Base-by-base conservation (phyloP, 1,140 invertebrate genomes). In the Aphelenchoides besseyi region DNA sequence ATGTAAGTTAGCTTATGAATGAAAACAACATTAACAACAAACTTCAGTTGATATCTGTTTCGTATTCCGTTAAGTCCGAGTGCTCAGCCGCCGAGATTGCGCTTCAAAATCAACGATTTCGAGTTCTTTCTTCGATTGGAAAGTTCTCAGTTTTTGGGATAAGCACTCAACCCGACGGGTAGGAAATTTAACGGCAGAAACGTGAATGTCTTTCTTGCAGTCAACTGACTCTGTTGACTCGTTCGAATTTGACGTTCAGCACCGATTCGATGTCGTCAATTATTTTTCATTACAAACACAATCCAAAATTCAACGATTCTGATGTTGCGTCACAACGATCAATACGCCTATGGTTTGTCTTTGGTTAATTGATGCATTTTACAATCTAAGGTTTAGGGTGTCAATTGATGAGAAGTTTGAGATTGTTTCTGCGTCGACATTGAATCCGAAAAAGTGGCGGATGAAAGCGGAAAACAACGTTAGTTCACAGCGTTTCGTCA, bases 251-350 rank as follows among this genome's bases (percentile, higher is more conserved):
- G 16, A 23, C 62, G 18, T 70, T 70, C 29, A 9, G 29, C 26
- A 28, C 26, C 16, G 69, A 68, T 26, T 70, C 69, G n/a, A 69
- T 71, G 29, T 23, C 33, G 16, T 18, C 69, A 29, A 28, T 68
- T n/a, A 33, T 70, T 54, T 64, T 70, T 29, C 69, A 70, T 67
- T 70, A 52, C 26, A 66, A 66, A 66, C 30, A 1, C n/a, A 32
- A 53, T 33, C 12, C 32, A 23, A 66, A 33, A 26, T 18, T 30
- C 26, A 66, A 66, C 63, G 36, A 37, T 32, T 32, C 63, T 23
- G 12, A 16, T 3, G n/a, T n/a, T n/a, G n/a, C n/a, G 32, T 26
- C n/a, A 53, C 18, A 59, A 8, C 41, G 41, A 48, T 48, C 41
- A 12, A 48, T 48, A 16, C 41, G 41, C 41, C 23, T 48, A 23